These are phyloP conservation scores for Metridium senile DNA, from an alignment of 92 coral and sea anemone species.

Conservation along the genomic window DNA sequence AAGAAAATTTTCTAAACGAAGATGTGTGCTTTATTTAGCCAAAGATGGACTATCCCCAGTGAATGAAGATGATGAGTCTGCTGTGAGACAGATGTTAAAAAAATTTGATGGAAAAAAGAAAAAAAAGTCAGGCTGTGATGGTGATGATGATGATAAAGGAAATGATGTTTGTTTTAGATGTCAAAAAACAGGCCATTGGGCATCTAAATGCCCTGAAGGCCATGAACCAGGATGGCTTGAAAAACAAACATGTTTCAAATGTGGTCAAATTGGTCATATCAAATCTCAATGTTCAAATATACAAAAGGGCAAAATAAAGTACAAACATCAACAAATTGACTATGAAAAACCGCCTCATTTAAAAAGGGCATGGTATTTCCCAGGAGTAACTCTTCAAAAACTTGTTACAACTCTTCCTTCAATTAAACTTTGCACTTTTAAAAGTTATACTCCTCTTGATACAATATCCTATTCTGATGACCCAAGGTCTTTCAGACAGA, in stretches of 20 bases:
- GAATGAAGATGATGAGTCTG: slow-evolving; percentile 37
- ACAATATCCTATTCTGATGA: not conserved
- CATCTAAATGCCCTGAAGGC: slow-evolving; percentile 36
- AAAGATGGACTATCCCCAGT: slow-evolving; percentile 40
- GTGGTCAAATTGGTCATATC: slow-evolving; percentile 38
- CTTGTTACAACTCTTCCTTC: slow-evolving; percentile 14
- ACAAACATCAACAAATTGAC: slow-evolving; percentile 8
- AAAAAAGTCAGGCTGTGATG: not conserved
- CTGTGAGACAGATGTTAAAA: slow-evolving; percentile 38
- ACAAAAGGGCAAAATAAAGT: not conserved
- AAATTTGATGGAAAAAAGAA: slow-evolving; percentile 10
- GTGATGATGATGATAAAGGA: too few species aligned
- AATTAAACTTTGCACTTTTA: slow-evolving; percentile 9
- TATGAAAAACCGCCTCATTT: not conserved
- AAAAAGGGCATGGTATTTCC: slow-evolving; percentile 13
- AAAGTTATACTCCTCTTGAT: slow-evolving; percentile 17
- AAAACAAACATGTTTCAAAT: slow-evolving; percentile 39
- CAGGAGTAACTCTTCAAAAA: slow-evolving; percentile 6
- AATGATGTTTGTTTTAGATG: slow-evolving; percentile 39
- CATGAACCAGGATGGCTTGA: slow-evolving; percentile 35
- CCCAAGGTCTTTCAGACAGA: slow-evolving; percentile 29
- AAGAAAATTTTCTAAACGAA: slow-evolving; percentile 22
- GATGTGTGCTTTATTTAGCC: slow-evolving; percentile 41
- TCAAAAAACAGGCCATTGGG: slow-evolving; percentile 48
- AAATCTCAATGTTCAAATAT: slow-evolving; percentile 17